Conservation (phyloP, 1,140 invertebrate species). For the Paramacrobiotus metropolitanus region DNA sequence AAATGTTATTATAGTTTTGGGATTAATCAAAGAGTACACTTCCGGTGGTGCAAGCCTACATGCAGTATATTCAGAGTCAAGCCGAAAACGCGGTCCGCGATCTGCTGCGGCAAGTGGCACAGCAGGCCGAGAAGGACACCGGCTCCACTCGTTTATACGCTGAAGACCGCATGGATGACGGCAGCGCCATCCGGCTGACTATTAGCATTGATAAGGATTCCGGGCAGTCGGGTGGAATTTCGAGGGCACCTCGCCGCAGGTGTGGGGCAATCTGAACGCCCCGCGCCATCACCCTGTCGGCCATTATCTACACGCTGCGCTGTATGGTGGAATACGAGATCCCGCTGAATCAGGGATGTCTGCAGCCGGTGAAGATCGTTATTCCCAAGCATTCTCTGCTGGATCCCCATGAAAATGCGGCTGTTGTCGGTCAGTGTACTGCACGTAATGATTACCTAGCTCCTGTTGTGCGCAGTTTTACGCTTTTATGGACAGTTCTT, state of each 20-base stretch:
- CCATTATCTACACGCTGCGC: constrained; percentile 89
- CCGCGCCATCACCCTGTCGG: constrained; percentile 88
- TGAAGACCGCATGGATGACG: constrained; percentile 80
- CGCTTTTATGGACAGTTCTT: too few species aligned
- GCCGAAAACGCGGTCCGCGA: constrained; percentile 78
- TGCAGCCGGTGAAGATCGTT: constrained; percentile 57
- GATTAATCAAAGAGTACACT: constrained; percentile 69
- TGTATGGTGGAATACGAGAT: constrained; percentile 93
- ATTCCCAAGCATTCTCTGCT: constrained; percentile 66
- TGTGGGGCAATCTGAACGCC: constrained; percentile 90
- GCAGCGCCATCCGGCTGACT: constrained; percentile 54
- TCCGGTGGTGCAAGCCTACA: constrained; percentile 88
- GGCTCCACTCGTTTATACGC: constrained; percentile 36
- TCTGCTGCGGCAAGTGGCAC: constrained; percentile 48
- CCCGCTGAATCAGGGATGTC: constrained; percentile 87
- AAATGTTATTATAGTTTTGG: constrained; percentile 45
- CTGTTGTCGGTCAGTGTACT: too few species aligned
- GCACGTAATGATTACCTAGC: too few species aligned
- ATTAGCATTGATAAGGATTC: constrained; percentile 44
- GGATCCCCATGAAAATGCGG: constrained; percentile 68
- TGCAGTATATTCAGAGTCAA: constrained; percentile 80
- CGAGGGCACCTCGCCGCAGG: constrained; percentile 52
- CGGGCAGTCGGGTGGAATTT: background rate
- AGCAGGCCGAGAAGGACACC: constrained; percentile 27
- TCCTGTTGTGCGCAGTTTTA: too few species aligned